Base-by-base conservation (phyloP, 2,797 vertebrate species). In the Sebastes nivosus region DNA sequence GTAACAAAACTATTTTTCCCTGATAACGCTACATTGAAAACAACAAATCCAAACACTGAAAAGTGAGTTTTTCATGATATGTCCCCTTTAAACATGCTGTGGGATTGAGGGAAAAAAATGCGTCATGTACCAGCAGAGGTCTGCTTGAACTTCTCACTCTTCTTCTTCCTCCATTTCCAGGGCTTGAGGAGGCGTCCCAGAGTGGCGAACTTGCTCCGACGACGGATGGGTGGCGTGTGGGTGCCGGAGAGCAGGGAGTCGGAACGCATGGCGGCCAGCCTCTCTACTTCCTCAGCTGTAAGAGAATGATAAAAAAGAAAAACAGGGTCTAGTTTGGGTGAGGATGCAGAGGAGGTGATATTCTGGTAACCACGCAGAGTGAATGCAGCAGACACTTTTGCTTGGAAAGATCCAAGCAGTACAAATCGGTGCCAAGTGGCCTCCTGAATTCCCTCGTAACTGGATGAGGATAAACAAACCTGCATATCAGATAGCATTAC, bases 141-240 rank as follows among this genome's bases (percentile, higher is more conserved):
- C 91, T 99, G 98, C 88, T 98, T 99, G 91, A 99, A 99, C 93
- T 98, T 99, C 86, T 99, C 98, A 0, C 98, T 99, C 96, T 99
- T 99, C 96, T 98, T 99, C 97, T 99, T 99, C 93, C 98, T 97
- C 98, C 98, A 99, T 84, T 99, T 99, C 98, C 98, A 99, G 38
- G 98, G 98, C 88, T 99, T 99, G 93, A 99, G 98, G 88, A 99
- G 94, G 82, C 98, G 97, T 58, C 98, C 98, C 4, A 99, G 95
- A 71, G 97, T 97, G 82, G 98, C 97, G 71, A 99, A 97, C 89
- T 98, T 99, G 95, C 98, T 99, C 88, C 97, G 96, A 80, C 96
- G 96, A 57, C 97, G 97, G 83, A 98, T 98, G 2, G 98, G 98
- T 14, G 97, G 97, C 0, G 97, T 99, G 94, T 99, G 98, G 77